Percentiles rank a stretch among this genome's conserved stretches.
phyloP scores from a whole-genome alignment of 2,797 vertebrate genomes.

The Hafferia zeledoni region DNA sequence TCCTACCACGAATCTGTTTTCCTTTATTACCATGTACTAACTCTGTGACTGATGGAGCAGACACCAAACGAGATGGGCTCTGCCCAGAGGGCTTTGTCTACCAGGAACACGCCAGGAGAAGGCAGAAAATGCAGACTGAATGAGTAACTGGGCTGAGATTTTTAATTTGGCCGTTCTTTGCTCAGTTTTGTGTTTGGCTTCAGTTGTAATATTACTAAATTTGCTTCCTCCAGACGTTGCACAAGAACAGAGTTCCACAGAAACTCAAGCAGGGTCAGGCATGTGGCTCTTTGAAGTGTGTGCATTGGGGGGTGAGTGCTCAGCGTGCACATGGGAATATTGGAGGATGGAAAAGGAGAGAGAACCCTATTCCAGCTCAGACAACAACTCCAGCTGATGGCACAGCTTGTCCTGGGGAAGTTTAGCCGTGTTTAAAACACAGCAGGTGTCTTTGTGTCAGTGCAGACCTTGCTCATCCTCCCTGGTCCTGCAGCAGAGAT shows the following conservation, averaged over 20 bases:
- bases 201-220: slow-evolving; percentile 29
- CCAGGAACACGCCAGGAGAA: slow-evolving; percentile 10
- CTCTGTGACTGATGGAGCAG: slow-evolving; percentile 60
- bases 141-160: slow-evolving; percentile 22
- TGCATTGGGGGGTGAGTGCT: background rate
- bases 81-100: slow-evolving; percentile 60
- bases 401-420: background rate
- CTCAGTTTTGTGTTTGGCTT: slow-evolving; percentile 36
- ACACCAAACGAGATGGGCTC: slow-evolving; percentile 61
- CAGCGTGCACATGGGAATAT: background rate
- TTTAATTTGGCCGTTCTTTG: slow-evolving; percentile 26
- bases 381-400: background rate
- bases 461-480: background rate
- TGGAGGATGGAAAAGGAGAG: background rate
- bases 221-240: slow-evolving; percentile 36
- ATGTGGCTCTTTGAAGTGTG: slow-evolving; percentile 14
- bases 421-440: background rate
- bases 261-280: slow-evolving; percentile 29
- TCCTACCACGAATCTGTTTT: slow-evolving; percentile 53
- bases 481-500: background rate
- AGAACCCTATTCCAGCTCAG: background rate
- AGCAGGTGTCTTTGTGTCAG: slow-evolving; percentile 2
- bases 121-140: slow-evolving; percentile 50
- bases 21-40: slow-evolving; percentile 55
- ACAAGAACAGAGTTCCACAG: slow-evolving; percentile 34